phyloP scores from a whole-genome alignment of 2,113 vertebrate genomes.

The Lamprotornis superbus region DNA sequence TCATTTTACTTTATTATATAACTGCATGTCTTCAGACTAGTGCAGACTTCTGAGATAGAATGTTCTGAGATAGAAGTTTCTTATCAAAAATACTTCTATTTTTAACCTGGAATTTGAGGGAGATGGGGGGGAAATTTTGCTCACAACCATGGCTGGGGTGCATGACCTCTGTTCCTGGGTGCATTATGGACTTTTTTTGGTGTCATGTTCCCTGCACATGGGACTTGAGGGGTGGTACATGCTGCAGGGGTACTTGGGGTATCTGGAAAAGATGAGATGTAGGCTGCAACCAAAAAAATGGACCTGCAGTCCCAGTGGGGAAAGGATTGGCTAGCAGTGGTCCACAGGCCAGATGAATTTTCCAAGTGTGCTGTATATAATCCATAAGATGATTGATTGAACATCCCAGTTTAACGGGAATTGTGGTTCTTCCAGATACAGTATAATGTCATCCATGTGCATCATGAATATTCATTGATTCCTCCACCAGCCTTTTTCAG shows the following conservation, averaged over 20 bases:
- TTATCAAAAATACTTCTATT: neutral
- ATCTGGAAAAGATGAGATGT: neutral
- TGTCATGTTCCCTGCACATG: neutral
- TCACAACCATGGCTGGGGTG: neutral
- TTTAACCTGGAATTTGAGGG: neutral
- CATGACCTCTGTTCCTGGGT: neutral
- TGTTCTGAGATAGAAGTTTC: neutral
- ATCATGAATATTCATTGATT: neutral
- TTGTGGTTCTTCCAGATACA: neutral
- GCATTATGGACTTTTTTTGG: neutral
- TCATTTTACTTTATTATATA: neutral
- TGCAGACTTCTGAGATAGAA: neutral
- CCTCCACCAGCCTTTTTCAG: neutral
- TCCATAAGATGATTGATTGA: neutral
- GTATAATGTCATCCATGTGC: neutral
- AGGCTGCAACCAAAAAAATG: neutral
- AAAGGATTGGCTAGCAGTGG: neutral
- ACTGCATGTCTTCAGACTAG: neutral
- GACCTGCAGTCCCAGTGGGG: neutral
- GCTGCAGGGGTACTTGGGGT: neutral
- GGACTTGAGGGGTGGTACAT: rapidly evolving
- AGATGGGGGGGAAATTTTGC: neutral
- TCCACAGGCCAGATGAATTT: neutral
- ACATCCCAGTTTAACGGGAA: neutral
- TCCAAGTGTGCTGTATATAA: neutral